A percentile compares a stretch with the other conserved stretches of the same genome.
phyloP scores from a whole-genome alignment of 2,797 vertebrate genomes.

The Malacoctenus gilli region DNA sequence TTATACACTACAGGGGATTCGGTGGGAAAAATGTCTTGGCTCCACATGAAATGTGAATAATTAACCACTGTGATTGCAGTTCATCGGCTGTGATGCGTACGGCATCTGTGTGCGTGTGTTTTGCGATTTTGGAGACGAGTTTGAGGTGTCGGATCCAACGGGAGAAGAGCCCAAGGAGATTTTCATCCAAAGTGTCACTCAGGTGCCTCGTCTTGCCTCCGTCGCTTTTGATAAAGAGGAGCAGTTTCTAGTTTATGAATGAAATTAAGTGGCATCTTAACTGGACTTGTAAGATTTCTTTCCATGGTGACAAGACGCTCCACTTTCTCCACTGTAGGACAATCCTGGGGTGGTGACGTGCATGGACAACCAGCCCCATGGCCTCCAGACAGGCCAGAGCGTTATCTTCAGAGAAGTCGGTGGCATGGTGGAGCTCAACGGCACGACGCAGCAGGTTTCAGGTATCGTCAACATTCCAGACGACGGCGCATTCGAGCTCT shows the following conservation, averaged over 20 bases:
- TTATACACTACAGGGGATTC: constrained; percentile 2
- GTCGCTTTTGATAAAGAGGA: not conserved
- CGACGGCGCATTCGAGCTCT: not conserved
- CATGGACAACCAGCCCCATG: constrained; percentile 94
- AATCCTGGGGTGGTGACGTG: constrained; percentile 93
- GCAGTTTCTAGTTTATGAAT: not conserved
- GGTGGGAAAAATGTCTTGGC: too few species aligned
- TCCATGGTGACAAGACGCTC: too few species aligned
- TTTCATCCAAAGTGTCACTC: constrained; percentile 95
- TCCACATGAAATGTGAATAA: not conserved
- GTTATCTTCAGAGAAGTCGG: constrained; percentile 93
- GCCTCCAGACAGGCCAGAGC: constrained; percentile 92
- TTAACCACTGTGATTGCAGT: constrained; percentile 74
- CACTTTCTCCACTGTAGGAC: constrained; percentile 79
- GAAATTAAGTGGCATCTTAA: not conserved
- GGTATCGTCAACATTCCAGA: constrained; percentile 44
- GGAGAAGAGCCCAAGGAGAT: constrained; percentile 97
- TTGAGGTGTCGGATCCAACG: constrained; percentile 94
- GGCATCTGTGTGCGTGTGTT: constrained; percentile 94
- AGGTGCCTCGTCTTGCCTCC: constrained; percentile 74
- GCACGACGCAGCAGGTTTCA: constrained; percentile 79
- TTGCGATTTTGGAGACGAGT: constrained; percentile 96
- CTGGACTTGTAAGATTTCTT: not conserved
- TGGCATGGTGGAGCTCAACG: constrained; percentile 92
- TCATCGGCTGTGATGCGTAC: constrained; percentile 90